Evolutionary conservation across 1,140 invertebrate genomes (phyloP).

Genomic region (Helicoverpa zea): DNA sequence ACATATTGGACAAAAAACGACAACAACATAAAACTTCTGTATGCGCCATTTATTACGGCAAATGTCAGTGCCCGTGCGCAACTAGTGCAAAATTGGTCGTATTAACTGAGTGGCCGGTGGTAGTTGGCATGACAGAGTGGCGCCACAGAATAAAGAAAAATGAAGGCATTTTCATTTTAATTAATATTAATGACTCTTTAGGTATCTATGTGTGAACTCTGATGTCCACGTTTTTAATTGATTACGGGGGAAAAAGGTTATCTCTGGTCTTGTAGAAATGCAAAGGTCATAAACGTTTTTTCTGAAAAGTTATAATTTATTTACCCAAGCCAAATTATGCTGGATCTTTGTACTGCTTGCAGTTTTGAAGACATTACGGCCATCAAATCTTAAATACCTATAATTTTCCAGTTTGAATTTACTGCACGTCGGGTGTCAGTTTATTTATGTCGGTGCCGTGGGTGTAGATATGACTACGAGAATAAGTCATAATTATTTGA

Average conservation of each 20-base stretch:
- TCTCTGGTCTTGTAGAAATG: too few relatives aligned
- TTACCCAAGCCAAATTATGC: too few relatives aligned
- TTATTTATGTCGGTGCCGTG: not conserved
- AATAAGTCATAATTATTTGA: not conserved
- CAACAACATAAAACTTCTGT: constrained; percentile 32
- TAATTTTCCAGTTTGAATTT: not conserved
- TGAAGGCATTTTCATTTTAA: not conserved
- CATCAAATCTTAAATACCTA: not conserved
- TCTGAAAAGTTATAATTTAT: too few relatives aligned
- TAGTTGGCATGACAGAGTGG: not conserved
- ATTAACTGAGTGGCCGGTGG: constrained; percentile 4
- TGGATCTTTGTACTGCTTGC: too few relatives aligned
- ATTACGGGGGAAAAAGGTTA: too few relatives aligned
- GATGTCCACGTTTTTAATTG: too few relatives aligned
- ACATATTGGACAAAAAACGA: constrained; percentile 21
- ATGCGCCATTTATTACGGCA: not conserved
- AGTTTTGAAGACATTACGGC: not conserved
- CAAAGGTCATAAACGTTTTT: too few relatives aligned
- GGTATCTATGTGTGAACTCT: too few relatives aligned
- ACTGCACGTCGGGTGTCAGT: not conserved
- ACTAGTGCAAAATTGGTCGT: constrained; percentile 25
- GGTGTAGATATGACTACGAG: not conserved
- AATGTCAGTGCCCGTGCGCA: constrained; percentile 13
- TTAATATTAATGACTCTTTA: too few relatives aligned
- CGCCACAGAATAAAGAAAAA: not conserved